Evolutionary conservation across 1,140 invertebrate genomes (phyloP), one percentile per base, ranked within the genome.

Genomic region (Formica selysi): DNA sequence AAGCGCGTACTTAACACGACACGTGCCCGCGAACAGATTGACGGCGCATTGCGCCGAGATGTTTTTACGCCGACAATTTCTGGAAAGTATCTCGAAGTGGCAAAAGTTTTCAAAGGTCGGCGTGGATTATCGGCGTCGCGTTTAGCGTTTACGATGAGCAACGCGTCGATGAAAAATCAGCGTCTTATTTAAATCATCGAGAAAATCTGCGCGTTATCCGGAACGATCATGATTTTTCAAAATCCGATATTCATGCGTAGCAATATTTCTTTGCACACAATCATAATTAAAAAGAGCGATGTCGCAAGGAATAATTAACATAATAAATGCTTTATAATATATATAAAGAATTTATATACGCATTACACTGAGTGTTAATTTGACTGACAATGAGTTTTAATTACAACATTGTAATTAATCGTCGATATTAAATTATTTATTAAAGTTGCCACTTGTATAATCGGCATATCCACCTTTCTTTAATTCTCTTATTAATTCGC

Each of bases 1-100:
- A 51, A 22, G 51, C 71, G 73, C 59, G 54, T 41, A 29, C n/a
- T 76, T 61, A 76, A 76, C 36, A n/a, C 79, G 51, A 73, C 51
- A 51, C 80, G 80, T 62, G 67, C 68, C 13, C n/a, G 38, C 26
- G 54, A 44, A 26, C 73, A 78, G 32, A 78, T 65, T 78, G 76
- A 65, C 41, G 57, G 38, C 76, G 41, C 32, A 44, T 65, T 65
- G 64, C 41, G 38, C 74, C 36, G 32, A 41, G 38, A 29, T n/a
- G 41, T 54, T 83, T 61, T 74, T 61, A 5, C 19, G 59, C 38
- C 41, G 36, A 48, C 3, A 48, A 26, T 65, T 65, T 22, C 41
- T 26, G 38, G 38, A 41, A 61, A 59, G 16, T 54, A 54, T 61
- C 29, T 1, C 74, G 38, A 22, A 41, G 22, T 57, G 73, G 13